Conservation (phyloP, 2,113 vertebrate genomes). For the Elachura formosa region DNA sequence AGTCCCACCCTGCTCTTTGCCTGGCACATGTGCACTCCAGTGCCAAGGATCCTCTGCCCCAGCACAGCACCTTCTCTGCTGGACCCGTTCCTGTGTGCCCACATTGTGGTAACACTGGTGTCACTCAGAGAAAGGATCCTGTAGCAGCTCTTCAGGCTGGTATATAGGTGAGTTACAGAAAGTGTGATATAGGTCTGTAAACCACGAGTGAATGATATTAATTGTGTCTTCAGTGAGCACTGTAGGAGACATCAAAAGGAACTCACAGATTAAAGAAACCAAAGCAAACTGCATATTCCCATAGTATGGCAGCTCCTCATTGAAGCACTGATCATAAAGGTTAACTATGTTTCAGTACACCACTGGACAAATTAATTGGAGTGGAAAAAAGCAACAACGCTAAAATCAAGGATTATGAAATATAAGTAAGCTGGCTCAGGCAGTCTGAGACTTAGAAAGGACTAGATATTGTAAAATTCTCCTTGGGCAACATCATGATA, state of each 20-base stretch:
- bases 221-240: neutral
- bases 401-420: neutral
- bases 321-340: neutral
- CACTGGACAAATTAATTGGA: neutral
- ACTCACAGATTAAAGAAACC: neutral
- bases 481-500: neutral
- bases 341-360: neutral
- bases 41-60: neutral
- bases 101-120: accelerated
- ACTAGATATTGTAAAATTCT: neutral
- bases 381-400: neutral
- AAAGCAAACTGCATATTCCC: neutral
- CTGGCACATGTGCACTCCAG: accelerated
- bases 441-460: neutral
- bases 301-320: neutral
- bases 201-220: neutral
- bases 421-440: neutral
- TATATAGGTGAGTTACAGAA: neutral
- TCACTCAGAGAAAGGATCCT: neutral
- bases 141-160: neutral
- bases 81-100: neutral
- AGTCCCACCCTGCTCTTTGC: neutral
- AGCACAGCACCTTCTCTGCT: neutral
- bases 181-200: neutral
- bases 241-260: neutral